Evolutionary conservation across 2,888 invertebrate species (phyloP).

Genomic region (Ischnura elegans): DNA sequence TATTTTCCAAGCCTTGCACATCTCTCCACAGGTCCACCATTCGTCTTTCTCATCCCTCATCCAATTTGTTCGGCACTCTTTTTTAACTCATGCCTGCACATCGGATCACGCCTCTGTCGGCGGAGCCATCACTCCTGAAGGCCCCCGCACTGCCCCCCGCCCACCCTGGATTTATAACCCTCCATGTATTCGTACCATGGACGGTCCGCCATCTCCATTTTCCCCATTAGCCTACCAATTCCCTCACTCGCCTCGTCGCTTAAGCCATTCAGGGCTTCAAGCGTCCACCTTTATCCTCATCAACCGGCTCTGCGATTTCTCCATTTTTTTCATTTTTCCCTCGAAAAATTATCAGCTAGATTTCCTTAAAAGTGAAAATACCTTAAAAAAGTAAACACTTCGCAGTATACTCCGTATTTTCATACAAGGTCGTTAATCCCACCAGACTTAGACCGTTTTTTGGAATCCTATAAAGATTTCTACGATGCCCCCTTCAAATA

Average conservation of each 20-base stretch:
- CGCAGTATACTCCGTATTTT: too few relatives aligned
- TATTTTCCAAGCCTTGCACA: neutral
- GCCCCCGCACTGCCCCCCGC: neutral
- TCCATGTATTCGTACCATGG: neutral
- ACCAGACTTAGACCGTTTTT: too few relatives aligned
- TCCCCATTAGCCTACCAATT: conserved; percentile 49
- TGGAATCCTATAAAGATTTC: too few relatives aligned
- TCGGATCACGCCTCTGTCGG: conserved; percentile 4
- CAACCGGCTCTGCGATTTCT: neutral
- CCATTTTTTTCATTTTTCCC: neutral
- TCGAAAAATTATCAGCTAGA: too few relatives aligned
- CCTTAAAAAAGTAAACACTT: too few relatives aligned
- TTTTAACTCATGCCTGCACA: neutral
- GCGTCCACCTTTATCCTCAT: neutral
- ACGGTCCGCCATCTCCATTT: conserved; percentile 1
- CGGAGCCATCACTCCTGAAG: neutral
- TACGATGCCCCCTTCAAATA: too few relatives aligned
- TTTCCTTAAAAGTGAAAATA: too few relatives aligned
- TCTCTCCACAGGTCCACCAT: neutral
- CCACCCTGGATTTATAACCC: conserved; percentile 17
- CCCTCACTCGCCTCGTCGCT: neutral
- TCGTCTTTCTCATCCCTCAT: neutral
- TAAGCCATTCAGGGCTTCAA: neutral
- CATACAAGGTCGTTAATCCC: too few relatives aligned
- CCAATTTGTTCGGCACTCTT: conserved; percentile 7